Evolutionary conservation across 1,140 invertebrate genomes (phyloP).

Genomic region (Aphidius gifuensis): DNA sequence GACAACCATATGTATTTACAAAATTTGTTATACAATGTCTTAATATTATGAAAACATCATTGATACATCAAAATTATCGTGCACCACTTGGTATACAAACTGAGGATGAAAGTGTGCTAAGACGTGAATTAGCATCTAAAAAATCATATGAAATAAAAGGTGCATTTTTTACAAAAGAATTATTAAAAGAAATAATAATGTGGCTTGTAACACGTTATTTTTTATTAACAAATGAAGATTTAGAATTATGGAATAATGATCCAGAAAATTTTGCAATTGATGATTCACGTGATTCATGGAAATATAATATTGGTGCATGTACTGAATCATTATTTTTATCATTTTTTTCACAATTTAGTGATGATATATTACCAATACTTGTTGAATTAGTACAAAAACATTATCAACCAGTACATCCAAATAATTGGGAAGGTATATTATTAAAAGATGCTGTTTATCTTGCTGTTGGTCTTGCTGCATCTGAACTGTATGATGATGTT

Average conservation of each 20-base stretch:
- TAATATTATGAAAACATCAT: conserved; percentile 82
- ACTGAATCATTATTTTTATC: conserved; percentile 82
- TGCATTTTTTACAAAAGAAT: conserved; percentile 70
- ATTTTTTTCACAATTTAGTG: conserved; percentile 77
- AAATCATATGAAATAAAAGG: conserved; percentile 68
- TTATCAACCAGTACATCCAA: conserved; percentile 61
- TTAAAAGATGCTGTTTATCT: conserved; percentile 94
- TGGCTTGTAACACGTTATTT: conserved; percentile 87
- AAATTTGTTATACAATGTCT: conserved; percentile 84
- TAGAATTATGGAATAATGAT: conserved; percentile 85
- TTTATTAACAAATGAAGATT: conserved; percentile 76
- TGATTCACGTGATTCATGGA: conserved; percentile 87
- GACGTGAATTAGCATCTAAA: conserved; percentile 52
- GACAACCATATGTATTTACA: conserved; percentile 74
- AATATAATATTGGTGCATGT: conserved; percentile 77
- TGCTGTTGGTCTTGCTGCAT: conserved; percentile 84
- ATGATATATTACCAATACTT: conserved; percentile 69
- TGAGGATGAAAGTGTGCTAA: neutral
- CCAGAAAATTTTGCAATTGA: conserved; percentile 86
- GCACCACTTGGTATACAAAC: neutral
- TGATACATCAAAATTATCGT: conserved; percentile 74
- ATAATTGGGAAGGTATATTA: conserved; percentile 74
- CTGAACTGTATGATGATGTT: conserved; percentile 87
- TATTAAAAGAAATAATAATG: conserved; percentile 74
- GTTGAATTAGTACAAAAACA: conserved; percentile 68